These are phyloP conservation scores for Drosophila orosa DNA, from an alignment of 1,140 invertebrate species.

Conservation along the genomic window DNA sequence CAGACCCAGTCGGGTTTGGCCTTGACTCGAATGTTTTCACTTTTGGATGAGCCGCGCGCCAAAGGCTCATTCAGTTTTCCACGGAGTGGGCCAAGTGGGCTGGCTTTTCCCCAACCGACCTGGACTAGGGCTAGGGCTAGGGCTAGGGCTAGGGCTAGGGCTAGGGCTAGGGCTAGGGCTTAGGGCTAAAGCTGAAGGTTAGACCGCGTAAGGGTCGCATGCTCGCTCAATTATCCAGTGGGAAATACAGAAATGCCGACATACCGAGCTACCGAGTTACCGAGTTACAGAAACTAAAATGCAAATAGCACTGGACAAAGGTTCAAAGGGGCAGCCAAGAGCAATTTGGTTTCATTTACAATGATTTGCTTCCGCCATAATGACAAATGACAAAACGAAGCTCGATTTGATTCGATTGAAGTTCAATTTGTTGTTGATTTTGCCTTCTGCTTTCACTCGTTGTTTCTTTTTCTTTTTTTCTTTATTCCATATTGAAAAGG, in stretches of 20 bases:
- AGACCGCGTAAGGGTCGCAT: slow-evolving; percentile 43
- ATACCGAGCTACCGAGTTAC: slow-evolving; percentile 2
- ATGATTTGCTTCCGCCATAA: slow-evolving; percentile 56
- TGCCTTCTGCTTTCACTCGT: not conserved
- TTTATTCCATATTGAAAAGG: slow-evolving; percentile 5
- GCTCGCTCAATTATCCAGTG: slow-evolving; percentile 65
- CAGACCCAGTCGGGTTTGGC: slow-evolving; percentile 40
- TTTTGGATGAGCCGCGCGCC: slow-evolving; percentile 42
- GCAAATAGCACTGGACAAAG: slow-evolving; percentile 12
- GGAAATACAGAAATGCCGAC: slow-evolving; percentile 28
- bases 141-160: not conserved
- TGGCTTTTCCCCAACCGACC: not conserved
- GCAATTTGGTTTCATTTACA: slow-evolving; percentile 70
- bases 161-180: not conserved
- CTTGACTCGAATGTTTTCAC: slow-evolving; percentile 65
- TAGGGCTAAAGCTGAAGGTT: slow-evolving; percentile 44
- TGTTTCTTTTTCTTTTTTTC: not conserved
- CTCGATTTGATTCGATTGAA: slow-evolving; percentile 38
- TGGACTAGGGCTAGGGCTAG: slow-evolving; percentile 3
- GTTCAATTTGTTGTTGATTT: slow-evolving; percentile 41
- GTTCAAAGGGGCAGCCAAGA: slow-evolving; percentile 9
- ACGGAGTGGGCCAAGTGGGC: not conserved
- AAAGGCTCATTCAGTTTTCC: slow-evolving; percentile 2
- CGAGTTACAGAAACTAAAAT: slow-evolving; percentile 11
- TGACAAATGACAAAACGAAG: slow-evolving; percentile 32